Evolutionary conservation across 2,888 invertebrate genomes (phyloP).

Genomic region (Morpho deidamia): DNA sequence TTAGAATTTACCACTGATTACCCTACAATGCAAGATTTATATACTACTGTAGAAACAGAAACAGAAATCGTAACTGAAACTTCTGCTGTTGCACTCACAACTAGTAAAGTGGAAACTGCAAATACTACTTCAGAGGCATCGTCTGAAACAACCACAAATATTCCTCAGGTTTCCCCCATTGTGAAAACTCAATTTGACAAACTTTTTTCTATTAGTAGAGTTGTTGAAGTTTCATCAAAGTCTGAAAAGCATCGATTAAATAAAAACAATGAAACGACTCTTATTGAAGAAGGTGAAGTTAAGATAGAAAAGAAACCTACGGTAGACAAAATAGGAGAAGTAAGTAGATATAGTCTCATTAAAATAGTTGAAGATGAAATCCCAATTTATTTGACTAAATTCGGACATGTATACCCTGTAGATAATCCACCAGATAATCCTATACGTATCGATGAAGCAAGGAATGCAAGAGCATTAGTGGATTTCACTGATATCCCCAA

Average conservation of each 20-base stretch:
- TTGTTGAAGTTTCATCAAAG: constrained; percentile 83
- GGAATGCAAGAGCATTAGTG: constrained; percentile 65
- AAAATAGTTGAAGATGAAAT: constrained; percentile 82
- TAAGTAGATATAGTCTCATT: constrained; percentile 82
- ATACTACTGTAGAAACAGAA: constrained; percentile 36
- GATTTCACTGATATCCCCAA: constrained; percentile 55
- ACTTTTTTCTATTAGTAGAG: constrained; percentile 83
- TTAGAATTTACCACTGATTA: constrained; percentile 53
- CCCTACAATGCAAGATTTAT: constrained; percentile 44
- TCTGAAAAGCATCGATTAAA: constrained; percentile 78
- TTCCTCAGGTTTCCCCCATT: constrained; percentile 45
- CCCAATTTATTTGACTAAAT: constrained; percentile 69
- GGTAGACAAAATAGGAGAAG: constrained; percentile 83
- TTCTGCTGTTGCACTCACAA: constrained; percentile 23
- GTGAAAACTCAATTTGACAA: constrained; percentile 76
- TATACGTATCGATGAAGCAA: constrained; percentile 70
- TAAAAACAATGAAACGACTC: constrained; percentile 73
- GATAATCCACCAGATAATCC: constrained; percentile 69
- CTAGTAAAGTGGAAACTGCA: constrained; percentile 16
- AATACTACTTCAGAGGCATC: constrained; percentile 26
- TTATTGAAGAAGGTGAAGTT: constrained; percentile 71
- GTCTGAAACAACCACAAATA: constrained; percentile 42
- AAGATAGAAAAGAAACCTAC: constrained; percentile 80
- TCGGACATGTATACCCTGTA: constrained; percentile 68
- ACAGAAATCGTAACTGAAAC: constrained; percentile 26